Evolutionary conservation across 37 sponge, comb jelly and placozoan species (phyloP).

Genomic region (Agelas oroides): DNA sequence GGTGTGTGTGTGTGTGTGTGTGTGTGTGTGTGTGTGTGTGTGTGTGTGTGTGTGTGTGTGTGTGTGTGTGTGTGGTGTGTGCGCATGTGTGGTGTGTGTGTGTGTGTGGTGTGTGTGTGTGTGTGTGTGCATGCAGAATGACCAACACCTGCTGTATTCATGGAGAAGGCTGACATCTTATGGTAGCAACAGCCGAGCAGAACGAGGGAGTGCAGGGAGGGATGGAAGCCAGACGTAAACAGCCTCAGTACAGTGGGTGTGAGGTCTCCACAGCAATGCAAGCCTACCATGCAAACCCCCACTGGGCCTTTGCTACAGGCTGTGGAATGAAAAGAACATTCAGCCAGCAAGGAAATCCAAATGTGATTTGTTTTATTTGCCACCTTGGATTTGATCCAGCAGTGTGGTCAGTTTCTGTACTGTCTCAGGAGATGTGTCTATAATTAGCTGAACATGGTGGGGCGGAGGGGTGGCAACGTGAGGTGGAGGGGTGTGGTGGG

Average conservation of each 20-base stretch:
- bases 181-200: conserved; percentile 87
- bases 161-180: conserved; percentile 52
- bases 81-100: too few species aligned
- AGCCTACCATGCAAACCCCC: conserved; percentile 70
- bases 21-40: too few species aligned
- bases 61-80: too few species aligned
- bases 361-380: neutral
- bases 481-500: neutral
- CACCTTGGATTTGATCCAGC: conserved; percentile 21
- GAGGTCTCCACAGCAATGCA: conserved; percentile 88
- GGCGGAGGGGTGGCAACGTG: too few species aligned
- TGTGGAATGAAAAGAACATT: neutral
- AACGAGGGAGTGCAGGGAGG: conserved; percentile 39
- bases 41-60: too few species aligned
- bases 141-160: neutral
- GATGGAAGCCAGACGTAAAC: conserved; percentile 15
- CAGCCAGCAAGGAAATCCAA: neutral
- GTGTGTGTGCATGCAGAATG: too few species aligned
- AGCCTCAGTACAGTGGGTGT: conserved; percentile 39
- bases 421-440: neutral
- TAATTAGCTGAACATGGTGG: conserved; percentile 4
- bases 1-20: too few species aligned
- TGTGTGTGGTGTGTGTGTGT: too few species aligned
- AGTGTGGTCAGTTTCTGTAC: neutral
- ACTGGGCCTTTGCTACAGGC: neutral